Evolutionary conservation across 2,113 vertebrate genomes (phyloP), one percentile per base, ranked within the genome.

Genomic region (Oceanites oceanicus): DNA sequence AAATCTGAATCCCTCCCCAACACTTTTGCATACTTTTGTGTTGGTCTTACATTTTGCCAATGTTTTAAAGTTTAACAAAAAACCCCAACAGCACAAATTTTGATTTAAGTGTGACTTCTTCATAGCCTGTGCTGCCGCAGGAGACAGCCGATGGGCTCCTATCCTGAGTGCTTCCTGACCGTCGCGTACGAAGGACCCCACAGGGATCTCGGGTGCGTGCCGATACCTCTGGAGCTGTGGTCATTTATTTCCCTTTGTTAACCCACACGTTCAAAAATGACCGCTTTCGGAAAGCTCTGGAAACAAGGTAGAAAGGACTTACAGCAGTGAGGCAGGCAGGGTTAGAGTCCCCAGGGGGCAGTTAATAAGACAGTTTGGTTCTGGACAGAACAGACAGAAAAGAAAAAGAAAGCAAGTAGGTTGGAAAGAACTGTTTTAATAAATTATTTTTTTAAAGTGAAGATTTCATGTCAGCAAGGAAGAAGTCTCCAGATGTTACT

Each of bases 281-380:
- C 55, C 0, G 8, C 79, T 79, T 73, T 86, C 1, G 5, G 95
- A 96, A 50, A 93, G 86, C 56, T 81, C 93, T 97, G 96, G 96
- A 97, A 98, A 97, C 75, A 98, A 98, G 97, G 96, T 98, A 98
- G 98, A 97, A 98, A 98, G 97, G 98, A 99, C 99, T 99, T 99
- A 99, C 99, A 99, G 99, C 98, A 98, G 90, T 98, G 99, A 99
- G 98, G 99, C 98, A 98, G 99, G 98, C 98, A 99, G 98, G 98
- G 98, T 99, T 99, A 99, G 98, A 99, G 99, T 99, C 99, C 99
- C 99, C 99, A 99, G 96, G 99, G 99, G 98, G 99, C 98, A 98
- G 99, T 99, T 99, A 99, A 99, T 99, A 99, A 99, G 99, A 99
- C 99, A 99, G 99, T 99, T 98, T 99, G 99, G 98, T 99, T 99